A percentile compares a stretch with the other conserved stretches of the same genome.
These are phyloP conservation scores for Napeogenes inachia DNA, from an alignment of 2,888 invertebrate species.

Conservation along the genomic window DNA sequence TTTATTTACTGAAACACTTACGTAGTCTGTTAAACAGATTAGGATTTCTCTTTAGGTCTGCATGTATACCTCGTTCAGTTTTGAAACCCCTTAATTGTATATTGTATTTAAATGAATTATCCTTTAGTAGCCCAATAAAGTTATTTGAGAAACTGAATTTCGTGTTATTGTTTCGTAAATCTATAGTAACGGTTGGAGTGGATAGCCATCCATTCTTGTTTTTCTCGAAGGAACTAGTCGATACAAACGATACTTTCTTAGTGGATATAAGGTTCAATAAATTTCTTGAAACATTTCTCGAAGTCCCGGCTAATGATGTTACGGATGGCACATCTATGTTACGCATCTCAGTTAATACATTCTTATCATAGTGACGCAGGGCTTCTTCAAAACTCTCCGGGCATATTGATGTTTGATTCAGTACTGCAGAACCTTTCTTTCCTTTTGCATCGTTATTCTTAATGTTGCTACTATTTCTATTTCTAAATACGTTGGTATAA, in stretches of 20 bases:
- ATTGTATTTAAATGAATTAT: slow-evolving; percentile 47
- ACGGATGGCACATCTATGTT: slow-evolving; percentile 51
- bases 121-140: slow-evolving; percentile 48
- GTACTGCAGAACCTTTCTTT: slow-evolving; percentile 45
- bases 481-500: slow-evolving; percentile 65
- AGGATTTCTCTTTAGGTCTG: slow-evolving; percentile 85
- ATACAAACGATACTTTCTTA: slow-evolving; percentile 59
- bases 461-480: slow-evolving; percentile 56
- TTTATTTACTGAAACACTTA: slow-evolving; percentile 69
- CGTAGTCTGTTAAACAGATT: slow-evolving; percentile 82
- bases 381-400: slow-evolving; percentile 63
- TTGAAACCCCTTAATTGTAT: slow-evolving; percentile 86
- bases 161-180: slow-evolving; percentile 42
- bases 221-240: slow-evolving; percentile 58
- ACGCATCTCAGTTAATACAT: slow-evolving; percentile 62
- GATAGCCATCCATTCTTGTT: slow-evolving; percentile 64
- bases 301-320: slow-evolving; percentile 40
- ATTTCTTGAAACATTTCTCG: slow-evolving; percentile 34
- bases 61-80: slow-evolving; percentile 84
- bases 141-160: slow-evolving; percentile 53
- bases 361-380: slow-evolving; percentile 63
- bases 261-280: slow-evolving; percentile 42
- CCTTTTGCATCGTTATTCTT: slow-evolving; percentile 59
- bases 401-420: slow-evolving; percentile 57
- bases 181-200: slow-evolving; percentile 45